Base-by-base conservation (phyloP, 2,113 vertebrate species). In the Casuarius casuarius region DNA sequence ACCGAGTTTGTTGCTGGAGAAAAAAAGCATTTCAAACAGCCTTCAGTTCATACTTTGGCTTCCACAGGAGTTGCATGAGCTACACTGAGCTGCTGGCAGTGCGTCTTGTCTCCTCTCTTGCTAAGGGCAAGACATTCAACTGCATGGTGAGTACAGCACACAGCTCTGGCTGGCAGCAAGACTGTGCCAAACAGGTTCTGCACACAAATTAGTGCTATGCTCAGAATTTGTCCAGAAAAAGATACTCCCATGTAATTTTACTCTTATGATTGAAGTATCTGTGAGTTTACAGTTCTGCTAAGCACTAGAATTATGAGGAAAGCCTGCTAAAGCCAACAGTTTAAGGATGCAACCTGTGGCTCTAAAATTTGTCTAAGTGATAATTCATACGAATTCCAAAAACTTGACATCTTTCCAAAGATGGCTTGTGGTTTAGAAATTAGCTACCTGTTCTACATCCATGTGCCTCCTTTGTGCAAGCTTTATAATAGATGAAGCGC, bases 71-170 rank as follows among this genome's bases (percentile, higher is more conserved):
- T 49, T 90, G 52, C 5, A 29, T 5, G 22, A 38, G 46, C 25
- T 62, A 17, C 61, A 44, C 14, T 25, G 51, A n/a, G 58, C 78
- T 87, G 65, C 71, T 0, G 0, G 16, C 0, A 1, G 11, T 63
- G 14, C 58, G 59, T 26, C 35, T n/a, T 29, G 71, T 26, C n/a
- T 63, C 59, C 35, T 49, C 22, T 68, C 51, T 59, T 3, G 14
- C 44, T 17, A 10, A 28, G 44, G 67, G 35, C 25, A 17, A 51
- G 52, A 29, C 12, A 11, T 6, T 72, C 2, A 44, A 8, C 35
- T 71, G 49, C 7, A 8, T 58, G 35, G 20, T 3, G 22, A 78
- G 65, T 5, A 31, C 44, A 62, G 68, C 46, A 48, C 80, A 42
- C 72, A 9, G 46, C 67, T 70, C 72, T 15, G 7, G 6, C 33